Percentiles rank a stretch among this genome's conserved stretches.
Conservation (phyloP, 2,888 invertebrate genomes). For the Lasiommata megera region DNA sequence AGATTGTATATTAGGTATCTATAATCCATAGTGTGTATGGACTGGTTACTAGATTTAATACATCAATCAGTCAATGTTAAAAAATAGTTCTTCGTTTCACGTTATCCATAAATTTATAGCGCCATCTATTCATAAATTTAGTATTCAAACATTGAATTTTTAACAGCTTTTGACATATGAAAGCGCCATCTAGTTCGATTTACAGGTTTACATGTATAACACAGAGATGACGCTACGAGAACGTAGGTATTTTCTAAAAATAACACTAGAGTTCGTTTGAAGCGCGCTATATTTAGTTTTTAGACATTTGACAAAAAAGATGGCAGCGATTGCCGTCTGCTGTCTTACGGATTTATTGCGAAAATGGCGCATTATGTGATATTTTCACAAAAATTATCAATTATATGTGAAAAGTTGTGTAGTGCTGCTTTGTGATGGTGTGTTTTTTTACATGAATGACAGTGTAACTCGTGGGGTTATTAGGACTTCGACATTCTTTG, state of each 20-base stretch:
- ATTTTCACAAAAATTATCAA: slow-evolving; percentile 73
- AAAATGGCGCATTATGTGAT: slow-evolving; percentile 80
- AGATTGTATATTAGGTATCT: no score
- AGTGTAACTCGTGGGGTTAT: slow-evolving; percentile 72
- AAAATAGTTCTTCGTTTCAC: no score
- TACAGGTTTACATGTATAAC: not conserved
- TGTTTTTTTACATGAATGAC: slow-evolving; percentile 71
- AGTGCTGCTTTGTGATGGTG: slow-evolving; percentile 77
- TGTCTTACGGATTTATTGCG: slow-evolving; percentile 75
- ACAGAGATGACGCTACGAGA: slow-evolving; percentile 55
- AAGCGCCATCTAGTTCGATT: slow-evolving; percentile 27
- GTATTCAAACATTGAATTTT: not conserved
- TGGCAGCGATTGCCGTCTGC: slow-evolving; percentile 79
- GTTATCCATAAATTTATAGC: slow-evolving; percentile 8
- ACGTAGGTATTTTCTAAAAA: slow-evolving; percentile 71
- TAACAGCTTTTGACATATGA: not conserved
- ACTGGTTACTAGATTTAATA: no score
- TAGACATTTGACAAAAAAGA: slow-evolving; percentile 82
- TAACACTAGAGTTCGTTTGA: slow-evolving; percentile 80
- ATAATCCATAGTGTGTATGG: no score
- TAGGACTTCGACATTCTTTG: slow-evolving; percentile 73
- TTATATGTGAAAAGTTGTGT: slow-evolving; percentile 76
- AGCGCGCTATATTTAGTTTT: slow-evolving; percentile 80
- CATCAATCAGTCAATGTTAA: no score
- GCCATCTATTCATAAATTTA: slow-evolving; percentile 42